These are phyloP conservation scores for Danaus chrysippus DNA, from an alignment of 2,888 invertebrate species.

Conservation along the genomic window DNA sequence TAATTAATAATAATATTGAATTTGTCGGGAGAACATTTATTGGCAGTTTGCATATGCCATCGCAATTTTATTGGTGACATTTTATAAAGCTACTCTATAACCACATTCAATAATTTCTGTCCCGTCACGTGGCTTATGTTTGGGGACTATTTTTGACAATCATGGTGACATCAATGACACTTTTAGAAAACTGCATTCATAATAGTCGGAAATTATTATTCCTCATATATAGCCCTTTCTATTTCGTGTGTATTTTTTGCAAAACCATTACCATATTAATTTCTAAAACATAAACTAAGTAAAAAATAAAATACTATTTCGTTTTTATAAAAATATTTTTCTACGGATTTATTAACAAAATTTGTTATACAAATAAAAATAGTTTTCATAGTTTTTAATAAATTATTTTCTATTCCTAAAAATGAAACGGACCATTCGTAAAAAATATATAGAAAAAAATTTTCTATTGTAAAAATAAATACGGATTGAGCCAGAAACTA, in stretches of 20 bases:
- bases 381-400: background rate
- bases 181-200: background rate
- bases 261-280: too few species aligned
- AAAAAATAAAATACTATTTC: too few species aligned
- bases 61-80: too few species aligned
- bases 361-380: background rate
- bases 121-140: conserved; percentile 22
- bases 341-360: too few species aligned
- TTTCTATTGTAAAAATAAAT: background rate
- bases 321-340: too few species aligned
- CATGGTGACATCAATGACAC: conserved; percentile 15
- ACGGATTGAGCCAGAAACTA: background rate
- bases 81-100: conserved; percentile 5
- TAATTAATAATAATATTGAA: too few species aligned
- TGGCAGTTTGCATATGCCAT: too few species aligned
- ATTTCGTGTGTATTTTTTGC: too few species aligned
- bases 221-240: background rate
- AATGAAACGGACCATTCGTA: too few species aligned
- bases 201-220: background rate
- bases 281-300: too few species aligned
- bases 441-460: too few species aligned
- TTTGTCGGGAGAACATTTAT: too few species aligned
- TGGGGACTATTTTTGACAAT: conserved; percentile 24
- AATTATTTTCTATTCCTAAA: background rate
- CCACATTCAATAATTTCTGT: conserved; percentile 18